phyloP scores from a whole-genome alignment of 2,797 vertebrate genomes.

The Adrianichthys oophorus region DNA sequence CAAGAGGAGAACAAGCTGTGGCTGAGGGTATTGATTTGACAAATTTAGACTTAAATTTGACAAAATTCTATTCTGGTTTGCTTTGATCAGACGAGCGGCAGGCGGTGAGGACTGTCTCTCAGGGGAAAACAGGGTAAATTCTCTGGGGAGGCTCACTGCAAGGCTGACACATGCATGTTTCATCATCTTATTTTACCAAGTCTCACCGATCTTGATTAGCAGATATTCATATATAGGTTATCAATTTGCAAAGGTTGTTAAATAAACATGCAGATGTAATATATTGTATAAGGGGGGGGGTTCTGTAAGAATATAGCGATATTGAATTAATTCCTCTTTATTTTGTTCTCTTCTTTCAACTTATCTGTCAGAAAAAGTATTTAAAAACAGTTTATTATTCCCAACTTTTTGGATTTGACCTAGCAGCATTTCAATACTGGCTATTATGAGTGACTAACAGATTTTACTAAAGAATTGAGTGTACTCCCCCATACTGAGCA shows the following conservation, averaged over 20 bases:
- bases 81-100: slow-evolving; percentile 56
- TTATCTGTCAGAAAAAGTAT: slow-evolving; percentile 29
- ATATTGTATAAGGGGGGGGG: too few relatives aligned
- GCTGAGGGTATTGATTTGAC: slow-evolving; percentile 35
- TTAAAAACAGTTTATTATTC: too few relatives aligned
- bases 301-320: too few relatives aligned
- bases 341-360: slow-evolving; percentile 16
- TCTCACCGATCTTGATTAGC: slow-evolving; percentile 8
- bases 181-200: slow-evolving; percentile 5
- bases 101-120: slow-evolving; percentile 32
- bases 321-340: slow-evolving; percentile 6
- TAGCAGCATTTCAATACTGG: too few relatives aligned
- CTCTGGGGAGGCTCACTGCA: slow-evolving; percentile 21
- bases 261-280: too few relatives aligned
- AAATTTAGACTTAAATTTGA: slow-evolving; percentile 46
- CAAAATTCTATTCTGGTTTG: slow-evolving; percentile 35
- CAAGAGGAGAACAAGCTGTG: slow-evolving; percentile 8
- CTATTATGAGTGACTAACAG: too few relatives aligned
- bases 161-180: slow-evolving; percentile 20
- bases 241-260: too few relatives aligned
- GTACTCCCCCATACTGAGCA: too few relatives aligned
- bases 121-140: slow-evolving; percentile 19
- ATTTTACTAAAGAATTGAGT: too few relatives aligned
- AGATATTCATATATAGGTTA: neutral
- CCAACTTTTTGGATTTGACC: too few relatives aligned